These are phyloP conservation scores for Rhodophaea formosa DNA, from an alignment of 2,888 invertebrate genomes.

Conservation along the genomic window DNA sequence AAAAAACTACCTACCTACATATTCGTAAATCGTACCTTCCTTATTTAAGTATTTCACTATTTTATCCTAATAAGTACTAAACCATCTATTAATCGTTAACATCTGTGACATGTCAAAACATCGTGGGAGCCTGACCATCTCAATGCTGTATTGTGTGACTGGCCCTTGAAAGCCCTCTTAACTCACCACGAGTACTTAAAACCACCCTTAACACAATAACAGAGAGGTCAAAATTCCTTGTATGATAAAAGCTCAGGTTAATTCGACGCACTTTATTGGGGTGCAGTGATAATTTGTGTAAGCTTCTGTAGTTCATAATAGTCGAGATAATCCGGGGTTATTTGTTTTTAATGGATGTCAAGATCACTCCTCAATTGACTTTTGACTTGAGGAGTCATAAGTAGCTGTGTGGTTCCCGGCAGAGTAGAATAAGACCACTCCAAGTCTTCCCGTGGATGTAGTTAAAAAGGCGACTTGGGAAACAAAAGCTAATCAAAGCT, in stretches of 20 bases:
- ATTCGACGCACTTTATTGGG: constrained; percentile 17
- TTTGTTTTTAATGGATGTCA: constrained; percentile 13
- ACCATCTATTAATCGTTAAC: constrained; percentile 7
- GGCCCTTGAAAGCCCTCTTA: constrained; percentile 32
- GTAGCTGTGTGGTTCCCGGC: too few relatives aligned
- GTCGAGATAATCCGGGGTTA: constrained; percentile 8
- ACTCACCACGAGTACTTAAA: background rate
- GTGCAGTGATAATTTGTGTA: constrained; percentile 42
- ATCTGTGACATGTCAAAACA: constrained; percentile 38
- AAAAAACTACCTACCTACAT: too few relatives aligned
- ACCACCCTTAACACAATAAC: background rate
- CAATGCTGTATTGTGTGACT: constrained; percentile 56
- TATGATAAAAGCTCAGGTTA: constrained; percentile 8
- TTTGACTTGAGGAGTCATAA: background rate
- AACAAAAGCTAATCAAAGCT: background rate
- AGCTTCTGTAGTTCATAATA: constrained; percentile 29
- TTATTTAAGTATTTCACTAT: too few relatives aligned
- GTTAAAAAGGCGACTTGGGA: background rate
- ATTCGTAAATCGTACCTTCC: too few relatives aligned
- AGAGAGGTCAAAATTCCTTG: background rate
- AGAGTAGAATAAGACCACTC: too few relatives aligned
- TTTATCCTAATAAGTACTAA: background rate
- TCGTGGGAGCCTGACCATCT: constrained; percentile 73
- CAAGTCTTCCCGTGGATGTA: too few relatives aligned
- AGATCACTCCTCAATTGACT: background rate